phyloP scores from a whole-genome alignment of 2,113 vertebrate species.

The Cavia aperea region DNA sequence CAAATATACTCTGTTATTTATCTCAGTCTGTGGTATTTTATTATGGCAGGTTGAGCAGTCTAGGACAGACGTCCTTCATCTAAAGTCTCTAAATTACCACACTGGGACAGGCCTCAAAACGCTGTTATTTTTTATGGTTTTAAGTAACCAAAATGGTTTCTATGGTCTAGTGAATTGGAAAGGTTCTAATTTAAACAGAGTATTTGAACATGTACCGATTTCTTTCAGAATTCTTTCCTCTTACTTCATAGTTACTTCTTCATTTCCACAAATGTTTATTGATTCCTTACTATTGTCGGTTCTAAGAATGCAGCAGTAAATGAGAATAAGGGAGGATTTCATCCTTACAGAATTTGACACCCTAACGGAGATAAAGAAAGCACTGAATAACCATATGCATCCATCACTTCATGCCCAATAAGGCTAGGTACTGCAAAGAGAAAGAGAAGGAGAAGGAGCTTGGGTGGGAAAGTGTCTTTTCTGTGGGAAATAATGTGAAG shows the following conservation, averaged over 20 bases:
- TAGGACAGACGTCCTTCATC: background rate
- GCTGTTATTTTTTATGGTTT: background rate
- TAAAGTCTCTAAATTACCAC: background rate
- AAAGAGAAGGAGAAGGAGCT: background rate
- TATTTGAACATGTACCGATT: background rate
- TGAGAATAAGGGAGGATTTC: background rate
- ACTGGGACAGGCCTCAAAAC: background rate
- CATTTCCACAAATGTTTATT: background rate
- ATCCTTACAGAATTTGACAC: background rate
- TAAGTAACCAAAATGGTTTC: background rate
- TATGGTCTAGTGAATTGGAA: background rate
- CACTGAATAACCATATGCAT: background rate
- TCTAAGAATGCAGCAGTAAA: background rate
- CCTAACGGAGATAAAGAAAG: background rate
- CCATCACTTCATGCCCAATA: background rate
- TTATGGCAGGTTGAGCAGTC: background rate
- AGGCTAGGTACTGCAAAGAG: background rate
- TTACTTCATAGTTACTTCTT: background rate
- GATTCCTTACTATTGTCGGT: background rate
- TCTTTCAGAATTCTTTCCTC: background rate
- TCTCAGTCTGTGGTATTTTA: background rate
- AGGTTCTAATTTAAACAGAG: background rate
- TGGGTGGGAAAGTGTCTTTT: accelerated
- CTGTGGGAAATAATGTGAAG: background rate
- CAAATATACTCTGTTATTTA: background rate